A percentile compares a stretch with the other conserved stretches of the same genome.
These are phyloP conservation scores for Cephalopholis sonnerati DNA, from an alignment of 2,113 vertebrate species.

Conservation along the genomic window DNA sequence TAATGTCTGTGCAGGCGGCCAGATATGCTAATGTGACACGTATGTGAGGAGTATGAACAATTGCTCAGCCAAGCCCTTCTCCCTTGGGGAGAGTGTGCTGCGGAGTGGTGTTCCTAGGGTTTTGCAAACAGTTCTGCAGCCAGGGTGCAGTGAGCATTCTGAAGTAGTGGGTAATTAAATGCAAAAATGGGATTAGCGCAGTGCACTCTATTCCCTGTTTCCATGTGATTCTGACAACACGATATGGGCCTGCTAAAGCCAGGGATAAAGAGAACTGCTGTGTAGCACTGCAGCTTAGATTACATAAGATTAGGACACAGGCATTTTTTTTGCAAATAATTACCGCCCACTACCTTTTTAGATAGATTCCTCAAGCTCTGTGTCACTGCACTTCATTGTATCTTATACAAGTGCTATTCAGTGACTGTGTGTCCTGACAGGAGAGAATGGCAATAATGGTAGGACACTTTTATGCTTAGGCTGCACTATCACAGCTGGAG, in stretches of 20 bases:
- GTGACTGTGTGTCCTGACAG: conserved; percentile 19
- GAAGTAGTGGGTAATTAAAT: conserved; percentile 73
- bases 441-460: conserved; percentile 27
- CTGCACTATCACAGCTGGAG: conserved; percentile 45
- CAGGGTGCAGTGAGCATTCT: conserved; percentile 42
- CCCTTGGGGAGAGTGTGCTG: conserved; percentile 53
- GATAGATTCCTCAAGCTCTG: conserved; percentile 15
- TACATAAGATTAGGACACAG: conserved; percentile 63
- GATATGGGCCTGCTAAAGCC: conserved; percentile 47
- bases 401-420: conserved; percentile 12
- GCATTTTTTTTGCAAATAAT: conserved; percentile 55
- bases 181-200: conserved; percentile 70
- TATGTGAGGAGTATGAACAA: conserved; percentile 69
- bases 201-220: conserved; percentile 56
- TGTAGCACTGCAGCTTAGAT: conserved; percentile 54
- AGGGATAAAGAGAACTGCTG: conserved; percentile 50
- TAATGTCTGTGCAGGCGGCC: conserved; percentile 72
- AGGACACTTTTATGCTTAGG: conserved; percentile 51
- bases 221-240: conserved; percentile 58
- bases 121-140: conserved; percentile 55
- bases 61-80: conserved; percentile 73
- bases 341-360: conserved; percentile 22
- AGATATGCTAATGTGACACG: conserved; percentile 77
- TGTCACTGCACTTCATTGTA: neutral
- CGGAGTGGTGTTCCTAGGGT: conserved; percentile 49